Evolutionary conservation across 2,113 vertebrate species (phyloP).

Genomic region (Phocoena sinus): DNA sequence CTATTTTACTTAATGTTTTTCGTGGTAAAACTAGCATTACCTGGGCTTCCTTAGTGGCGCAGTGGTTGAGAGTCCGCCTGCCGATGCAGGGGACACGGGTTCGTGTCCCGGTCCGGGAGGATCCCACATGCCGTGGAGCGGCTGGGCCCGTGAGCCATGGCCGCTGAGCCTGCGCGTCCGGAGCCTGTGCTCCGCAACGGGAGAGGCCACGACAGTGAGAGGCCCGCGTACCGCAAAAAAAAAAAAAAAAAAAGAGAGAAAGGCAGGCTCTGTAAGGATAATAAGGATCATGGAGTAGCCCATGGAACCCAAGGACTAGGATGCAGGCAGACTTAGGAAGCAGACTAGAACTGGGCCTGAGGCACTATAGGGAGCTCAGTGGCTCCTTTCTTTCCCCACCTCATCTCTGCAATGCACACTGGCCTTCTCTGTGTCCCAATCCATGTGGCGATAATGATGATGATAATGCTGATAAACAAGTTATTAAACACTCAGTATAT

Average conservation of each 20-base stretch:
- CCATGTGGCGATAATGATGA: no score
- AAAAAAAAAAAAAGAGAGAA: background rate
- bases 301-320: background rate
- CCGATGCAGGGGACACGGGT: fast-evolving
- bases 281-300: background rate
- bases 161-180: no score
- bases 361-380: background rate
- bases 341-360: background rate
- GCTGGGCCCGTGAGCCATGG: no score
- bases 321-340: background rate
- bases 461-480: background rate
- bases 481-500: background rate
- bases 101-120: fast-evolving
- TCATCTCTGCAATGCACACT: background rate
- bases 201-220: no score
- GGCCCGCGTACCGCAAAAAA: no score
- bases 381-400: background rate
- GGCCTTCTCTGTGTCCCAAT: background rate
- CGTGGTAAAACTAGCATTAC: background rate
- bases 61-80: no score
- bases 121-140: no score
- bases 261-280: background rate
- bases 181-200: no score
- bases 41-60: no score
- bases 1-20: background rate